Percentiles rank a stretch among this genome's conserved stretches.
phyloP scores from a whole-genome alignment of 2,113 vertebrate species.

The Tichodroma muraria region DNA sequence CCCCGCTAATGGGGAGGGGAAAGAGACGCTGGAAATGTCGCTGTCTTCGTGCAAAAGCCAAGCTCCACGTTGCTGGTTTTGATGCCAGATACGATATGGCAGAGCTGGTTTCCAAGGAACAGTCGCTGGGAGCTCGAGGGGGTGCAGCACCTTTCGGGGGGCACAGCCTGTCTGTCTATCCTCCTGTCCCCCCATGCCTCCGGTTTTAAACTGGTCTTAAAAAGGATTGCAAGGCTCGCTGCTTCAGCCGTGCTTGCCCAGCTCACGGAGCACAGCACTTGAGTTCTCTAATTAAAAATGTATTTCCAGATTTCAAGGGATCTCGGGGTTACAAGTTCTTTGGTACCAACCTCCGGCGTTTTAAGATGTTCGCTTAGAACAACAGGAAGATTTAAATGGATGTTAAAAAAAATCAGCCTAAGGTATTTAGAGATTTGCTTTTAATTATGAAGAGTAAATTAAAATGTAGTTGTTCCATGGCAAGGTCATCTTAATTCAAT shows the following conservation, averaged over 20 bases:
- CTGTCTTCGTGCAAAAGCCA: not conserved
- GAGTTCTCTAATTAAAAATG: not conserved
- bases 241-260: not conserved
- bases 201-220: not conserved
- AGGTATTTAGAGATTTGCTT: conserved; percentile 32
- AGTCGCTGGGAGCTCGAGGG: not conserved
- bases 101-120: not conserved
- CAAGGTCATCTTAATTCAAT: not conserved
- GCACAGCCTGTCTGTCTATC: not conserved
- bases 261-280: not conserved
- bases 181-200: not conserved
- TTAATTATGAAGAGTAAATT: conserved; percentile 35
- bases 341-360: not conserved
- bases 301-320: not conserved
- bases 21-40: not conserved
- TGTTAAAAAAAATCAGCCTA: not conserved
- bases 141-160: not conserved
- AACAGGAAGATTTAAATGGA: not conserved
- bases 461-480: not conserved
- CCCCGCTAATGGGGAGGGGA: not conserved
- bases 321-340: not conserved
- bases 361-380: not conserved
- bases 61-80: not conserved
- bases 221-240: not conserved
- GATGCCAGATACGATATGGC: not conserved